phyloP scores from a whole-genome alignment of 2,888 invertebrate species.

The Pseudanteris insignis region DNA sequence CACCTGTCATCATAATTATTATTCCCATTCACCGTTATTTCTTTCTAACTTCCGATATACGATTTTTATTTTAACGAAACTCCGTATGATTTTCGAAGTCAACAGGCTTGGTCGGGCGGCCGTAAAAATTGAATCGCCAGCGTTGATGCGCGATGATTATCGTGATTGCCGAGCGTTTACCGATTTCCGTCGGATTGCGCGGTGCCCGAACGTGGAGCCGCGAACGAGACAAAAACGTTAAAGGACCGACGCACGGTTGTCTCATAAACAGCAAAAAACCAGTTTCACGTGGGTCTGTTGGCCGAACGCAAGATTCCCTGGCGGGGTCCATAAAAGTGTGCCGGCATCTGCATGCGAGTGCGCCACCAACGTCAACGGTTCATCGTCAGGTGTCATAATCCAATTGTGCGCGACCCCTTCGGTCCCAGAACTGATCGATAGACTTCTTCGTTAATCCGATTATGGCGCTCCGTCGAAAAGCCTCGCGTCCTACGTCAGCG shows the following conservation, averaged over 20 bases:
- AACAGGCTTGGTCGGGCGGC: no score
- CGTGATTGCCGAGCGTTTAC: no score
- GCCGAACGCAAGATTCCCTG: conserved; percentile 17
- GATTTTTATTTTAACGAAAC: no score
- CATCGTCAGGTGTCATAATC: conserved; percentile 36
- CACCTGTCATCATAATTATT: no score
- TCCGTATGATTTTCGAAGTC: no score
- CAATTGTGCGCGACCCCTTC: conserved; percentile 24
- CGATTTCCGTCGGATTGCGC: conserved; percentile 17
- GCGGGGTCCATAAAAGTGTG: conserved; percentile 11
- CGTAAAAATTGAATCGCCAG: no score
- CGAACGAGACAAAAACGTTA: no score
- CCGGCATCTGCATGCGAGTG: conserved; percentile 16
- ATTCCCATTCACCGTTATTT: no score
- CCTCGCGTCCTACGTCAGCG: background rate
- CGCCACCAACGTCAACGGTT: conserved; percentile 26
- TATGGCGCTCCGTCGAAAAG: conserved; percentile 2
- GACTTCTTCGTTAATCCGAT: conserved; percentile 26
- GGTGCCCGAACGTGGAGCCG: no score
- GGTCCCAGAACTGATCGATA: conserved; percentile 16
- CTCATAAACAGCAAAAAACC: conserved; percentile 29
- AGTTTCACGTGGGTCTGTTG: conserved; percentile 32
- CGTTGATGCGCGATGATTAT: no score
- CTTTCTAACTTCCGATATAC: no score
- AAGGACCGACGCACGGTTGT: conserved; percentile 22